Base-by-base conservation (phyloP, 2,888 invertebrate species). In the Hesperia comma region DNA sequence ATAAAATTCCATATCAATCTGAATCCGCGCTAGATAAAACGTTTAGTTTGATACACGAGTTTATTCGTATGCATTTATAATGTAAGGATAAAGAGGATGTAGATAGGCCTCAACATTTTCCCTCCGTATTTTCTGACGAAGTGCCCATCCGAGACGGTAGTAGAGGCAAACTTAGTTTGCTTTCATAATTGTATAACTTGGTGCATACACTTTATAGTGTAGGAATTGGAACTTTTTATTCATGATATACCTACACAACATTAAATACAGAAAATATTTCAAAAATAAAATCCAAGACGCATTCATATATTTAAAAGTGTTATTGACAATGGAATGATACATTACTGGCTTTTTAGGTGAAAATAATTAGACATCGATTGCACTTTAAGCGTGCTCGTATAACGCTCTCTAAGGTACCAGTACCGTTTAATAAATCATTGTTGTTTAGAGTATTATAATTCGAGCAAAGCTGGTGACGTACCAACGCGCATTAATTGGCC, bases 371-470 rank as follows among this genome's bases (percentile, higher is more conserved):
- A 67, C 74, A 79, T 68, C 78, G 80, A 55, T 60, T 68, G 60
- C 63, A 70, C 68, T 70, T 79, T 62, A 72, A 74, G 72, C 78
- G 79, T 69, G 78, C 77, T 71, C 79, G 79, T 69, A 32, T 61
- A 67, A 74, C 77, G 63, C 73, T 83, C 33, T 63, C 70, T 26
- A 78, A 80, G 79, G 80, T 83, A 80, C 68, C 64, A 68, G 63
- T 55, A 55, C 51, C 3, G 10, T 43, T 41, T 51, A 49, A 10
- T 49, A 19, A 49, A 49, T 49, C 10, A 19, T 49, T 19, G 7
- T 19, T 19, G 15, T 15, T 15, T 43, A 43, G 43, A 8, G 15
- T 43, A 43, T 43, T 43, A 37, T 37, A 15, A n/a, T 4, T 43
- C 15, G 43, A 43, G 43, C 43, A 43, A 43, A n/a, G 43, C 43